Evolutionary conservation across 1,140 invertebrate species (phyloP), one percentile per base, ranked within the genome.

Genomic region (Helicoverpa zea): DNA sequence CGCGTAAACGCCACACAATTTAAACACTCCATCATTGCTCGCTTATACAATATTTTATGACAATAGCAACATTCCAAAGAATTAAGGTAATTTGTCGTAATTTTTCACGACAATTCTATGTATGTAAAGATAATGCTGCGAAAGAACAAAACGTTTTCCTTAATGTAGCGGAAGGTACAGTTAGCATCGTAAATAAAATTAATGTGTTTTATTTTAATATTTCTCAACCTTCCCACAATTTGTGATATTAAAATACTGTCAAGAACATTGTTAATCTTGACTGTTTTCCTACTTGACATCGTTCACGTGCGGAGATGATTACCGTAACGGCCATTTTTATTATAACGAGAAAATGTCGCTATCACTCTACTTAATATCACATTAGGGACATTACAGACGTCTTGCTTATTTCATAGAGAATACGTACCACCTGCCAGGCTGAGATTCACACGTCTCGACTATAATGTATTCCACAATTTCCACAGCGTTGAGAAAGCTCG

Each of bases 311-410:
- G 7, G 16, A 58, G 18, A 16, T 18, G n/a, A 58, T 58, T 58
- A 58, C n/a, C 54, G 7, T 58, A 58, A 58, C 54, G 4, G n/a
- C 54, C 63, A 66, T 54, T 72, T 72, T 72, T 52, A 72, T 72
- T 72, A 52, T 54, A 23, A 30, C 51, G 63, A 47, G 63, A 12
- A 43, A 47, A 16, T 66, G 35, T 35, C 3, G 43, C 29, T 63
- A 63, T 63, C 59, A 11, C 63, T 16, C 10, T 66, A 66, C 49
- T 52, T 72, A 30, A 54, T 52, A 52, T 29, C 49, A 9, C 68
- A 72, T 72, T 72, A 72, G 68, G 12, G 68, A 52, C 68, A 14
- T 30, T 51, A 68, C 14, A 23, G 12, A 14, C 13, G 49, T 12
- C 12, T 72, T 2, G 49, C n/a, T 9, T 72, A 29, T 52, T 29